phyloP scores from a whole-genome alignment of 64 coral and sea anemone species.

The Montipora sp. region DNA sequence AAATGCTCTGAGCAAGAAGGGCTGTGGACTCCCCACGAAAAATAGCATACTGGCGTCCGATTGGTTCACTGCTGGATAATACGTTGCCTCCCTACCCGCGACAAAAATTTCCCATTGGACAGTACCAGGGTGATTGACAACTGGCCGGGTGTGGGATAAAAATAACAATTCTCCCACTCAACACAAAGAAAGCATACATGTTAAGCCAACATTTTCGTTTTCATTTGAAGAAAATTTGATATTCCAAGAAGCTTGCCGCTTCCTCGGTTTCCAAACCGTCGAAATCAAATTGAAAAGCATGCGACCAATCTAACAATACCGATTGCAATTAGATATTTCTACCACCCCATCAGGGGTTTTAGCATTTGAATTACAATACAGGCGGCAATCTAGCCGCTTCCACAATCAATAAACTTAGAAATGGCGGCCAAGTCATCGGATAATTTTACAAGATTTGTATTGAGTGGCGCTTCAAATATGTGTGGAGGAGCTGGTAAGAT shows the following conservation, averaged over 20 bases:
- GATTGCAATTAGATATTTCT: not conserved
- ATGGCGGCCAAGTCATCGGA: constrained; percentile 41
- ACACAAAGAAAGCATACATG: too few relatives aligned
- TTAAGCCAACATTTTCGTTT: not conserved
- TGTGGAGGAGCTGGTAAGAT: constrained; percentile 46
- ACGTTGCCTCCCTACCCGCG: constrained; percentile 42
- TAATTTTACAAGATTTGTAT: constrained; percentile 50
- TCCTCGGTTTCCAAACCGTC: not conserved
- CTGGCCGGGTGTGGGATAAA: constrained; percentile 50
- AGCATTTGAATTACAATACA: not conserved
- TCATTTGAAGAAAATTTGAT: not conserved
- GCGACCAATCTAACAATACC: not conserved
- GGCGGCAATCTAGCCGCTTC: too few relatives aligned
- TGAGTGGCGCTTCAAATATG: constrained; percentile 67
- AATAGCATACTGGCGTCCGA: constrained; percentile 25
- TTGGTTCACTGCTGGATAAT: constrained; percentile 28
- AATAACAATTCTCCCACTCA: constrained; percentile 7
- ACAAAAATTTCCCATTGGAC: constrained; percentile 76
- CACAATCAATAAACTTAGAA: not conserved
- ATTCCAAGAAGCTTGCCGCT: not conserved
- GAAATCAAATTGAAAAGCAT: not conserved
- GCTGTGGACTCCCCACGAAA: constrained; percentile 69
- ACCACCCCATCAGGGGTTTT: not conserved
- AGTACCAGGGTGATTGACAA: constrained; percentile 74
- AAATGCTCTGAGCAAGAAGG: constrained; percentile 56